A percentile compares a stretch with the other conserved stretches of the same genome.
phyloP scores from a whole-genome alignment of 2,113 vertebrate genomes.

The Thunnus thynnus region DNA sequence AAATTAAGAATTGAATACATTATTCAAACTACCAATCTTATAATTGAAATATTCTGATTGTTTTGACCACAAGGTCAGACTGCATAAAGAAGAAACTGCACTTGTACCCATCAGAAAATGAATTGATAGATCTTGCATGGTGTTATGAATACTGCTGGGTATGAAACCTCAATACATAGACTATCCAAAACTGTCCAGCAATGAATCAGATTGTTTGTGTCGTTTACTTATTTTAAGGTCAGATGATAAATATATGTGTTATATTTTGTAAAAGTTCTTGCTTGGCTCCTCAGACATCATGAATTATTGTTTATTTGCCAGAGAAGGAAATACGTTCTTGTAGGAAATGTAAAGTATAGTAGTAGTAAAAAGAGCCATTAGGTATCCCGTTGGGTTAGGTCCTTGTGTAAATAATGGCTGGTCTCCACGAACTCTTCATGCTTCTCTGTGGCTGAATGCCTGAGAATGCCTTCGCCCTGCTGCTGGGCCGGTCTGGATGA shows the following conservation, averaged over 20 bases:
- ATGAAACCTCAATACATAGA: not conserved
- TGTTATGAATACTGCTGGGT: not conserved
- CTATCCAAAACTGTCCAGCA: too few relatives aligned
- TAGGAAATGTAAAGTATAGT: not conserved
- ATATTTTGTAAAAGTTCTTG: not conserved
- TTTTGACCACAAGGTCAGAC: slow-evolving; percentile 33
- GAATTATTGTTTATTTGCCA: not conserved
- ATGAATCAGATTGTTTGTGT: not conserved
- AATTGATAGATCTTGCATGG: not conserved
- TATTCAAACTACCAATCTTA: slow-evolving; percentile 13
- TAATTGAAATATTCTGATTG: slow-evolving; percentile 30
- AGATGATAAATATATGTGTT: not conserved
- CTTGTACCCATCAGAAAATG: not conserved
- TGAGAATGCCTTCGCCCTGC: slow-evolving; percentile 43
- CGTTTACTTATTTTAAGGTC: not conserved
- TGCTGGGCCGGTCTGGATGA: slow-evolving; percentile 43
- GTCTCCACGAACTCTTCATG: slow-evolving; percentile 51
- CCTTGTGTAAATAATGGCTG: slow-evolving; percentile 49
- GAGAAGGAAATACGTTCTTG: not conserved
- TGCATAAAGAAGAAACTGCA: not conserved
- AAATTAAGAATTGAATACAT: not conserved
- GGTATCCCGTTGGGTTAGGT: slow-evolving; percentile 19
- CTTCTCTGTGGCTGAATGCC: slow-evolving; percentile 41
- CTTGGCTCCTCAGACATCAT: not conserved
- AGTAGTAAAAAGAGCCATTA: not conserved